These are phyloP conservation scores for Eupithecia pulchellata DNA, from an alignment of 2,888 invertebrate species.

Conservation along the genomic window DNA sequence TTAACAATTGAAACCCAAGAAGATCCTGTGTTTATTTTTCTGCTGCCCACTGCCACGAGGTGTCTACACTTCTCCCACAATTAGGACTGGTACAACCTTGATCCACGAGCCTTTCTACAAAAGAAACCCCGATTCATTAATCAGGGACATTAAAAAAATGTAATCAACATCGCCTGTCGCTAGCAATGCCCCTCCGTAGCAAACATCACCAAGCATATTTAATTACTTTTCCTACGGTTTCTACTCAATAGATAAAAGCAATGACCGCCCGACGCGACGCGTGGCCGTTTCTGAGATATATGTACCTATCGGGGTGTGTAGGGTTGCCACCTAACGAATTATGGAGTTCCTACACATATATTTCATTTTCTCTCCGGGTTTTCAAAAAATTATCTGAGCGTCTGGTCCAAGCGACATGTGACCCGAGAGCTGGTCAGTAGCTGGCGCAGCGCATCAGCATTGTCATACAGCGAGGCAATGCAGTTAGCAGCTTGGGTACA, in stretches of 20 bases:
- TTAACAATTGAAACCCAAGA: no score
- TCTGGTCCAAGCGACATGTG: no score
- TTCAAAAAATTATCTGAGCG: no score
- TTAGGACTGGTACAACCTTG: no score
- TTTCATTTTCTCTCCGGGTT: neutral
- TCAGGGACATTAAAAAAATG: neutral
- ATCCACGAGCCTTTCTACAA: no score
- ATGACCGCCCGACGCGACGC: slow-evolving; percentile 66
- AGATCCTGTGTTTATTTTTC: no score
- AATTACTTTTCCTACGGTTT: slow-evolving; percentile 78
- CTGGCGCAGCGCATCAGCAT: no score
- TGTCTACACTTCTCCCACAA: no score
- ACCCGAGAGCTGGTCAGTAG: no score
- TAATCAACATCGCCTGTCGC: slow-evolving; percentile 20
- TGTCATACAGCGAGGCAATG: neutral
- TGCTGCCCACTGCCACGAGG: no score
- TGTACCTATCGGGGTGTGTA: slow-evolving; percentile 48
- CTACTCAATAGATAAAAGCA: slow-evolving; percentile 74
- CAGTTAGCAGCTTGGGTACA: no score
- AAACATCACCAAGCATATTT: slow-evolving; percentile 69
- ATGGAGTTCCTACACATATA: neutral
- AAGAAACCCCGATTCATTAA: neutral
- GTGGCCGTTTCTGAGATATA: slow-evolving; percentile 58
- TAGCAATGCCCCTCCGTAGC: slow-evolving; percentile 54
- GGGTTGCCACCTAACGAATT: slow-evolving; percentile 58